Base-by-base conservation (phyloP, 2,797 vertebrate species). In the Peromyscus attwateri region DNA sequence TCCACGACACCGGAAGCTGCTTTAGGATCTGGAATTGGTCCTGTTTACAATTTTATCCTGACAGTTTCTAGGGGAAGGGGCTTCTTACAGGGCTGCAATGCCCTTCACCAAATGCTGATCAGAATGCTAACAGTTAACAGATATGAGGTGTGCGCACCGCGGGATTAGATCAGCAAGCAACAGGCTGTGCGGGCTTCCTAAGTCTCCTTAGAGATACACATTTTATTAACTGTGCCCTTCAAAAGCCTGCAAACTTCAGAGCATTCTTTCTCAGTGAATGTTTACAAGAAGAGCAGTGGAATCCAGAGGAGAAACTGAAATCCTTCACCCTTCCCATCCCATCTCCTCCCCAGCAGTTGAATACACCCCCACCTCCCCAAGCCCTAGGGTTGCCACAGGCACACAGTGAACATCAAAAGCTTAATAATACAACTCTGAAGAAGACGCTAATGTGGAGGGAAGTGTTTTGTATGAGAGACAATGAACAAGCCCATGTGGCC, bases 201-300 rank as follows among this genome's bases (percentile, higher is more conserved):
- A 79, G 52, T 93, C 79, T 96, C 95, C 64, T 80, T 82, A 91
- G 96, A 97, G 94, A 96, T 80, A 80, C 46, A 73, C 64, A 43
- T 95, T 95, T 96, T 97, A 97, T 97, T 97, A 97, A 94, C 93
- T 77, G 37, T 97, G 94, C 93, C 93, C 95, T 97, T 98, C 96
- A 95, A 95, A 97, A 96, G 88, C 64, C 49, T 95, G 73, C 93
- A 76, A 94, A 94, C 93, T 95, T 97, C 84, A 94, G 93, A 97
- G 92, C 91, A 43, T 95, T 97, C 91, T 57, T 95, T 97, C 79
- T 95, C 49, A 66, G 88, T 12, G 91, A 88, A 77, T 96, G 70
- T 96, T 97, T 96, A 96, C 75, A 94, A 68, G 90, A 92, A 60
- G 75, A 4, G 29, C 71, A 81, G 81, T 3, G 40, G 46, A 96